Evolutionary conservation across 2,113 vertebrate species (phyloP), one percentile per base, ranked within the genome.

Genomic region (Hemichromis elongatus): DNA sequence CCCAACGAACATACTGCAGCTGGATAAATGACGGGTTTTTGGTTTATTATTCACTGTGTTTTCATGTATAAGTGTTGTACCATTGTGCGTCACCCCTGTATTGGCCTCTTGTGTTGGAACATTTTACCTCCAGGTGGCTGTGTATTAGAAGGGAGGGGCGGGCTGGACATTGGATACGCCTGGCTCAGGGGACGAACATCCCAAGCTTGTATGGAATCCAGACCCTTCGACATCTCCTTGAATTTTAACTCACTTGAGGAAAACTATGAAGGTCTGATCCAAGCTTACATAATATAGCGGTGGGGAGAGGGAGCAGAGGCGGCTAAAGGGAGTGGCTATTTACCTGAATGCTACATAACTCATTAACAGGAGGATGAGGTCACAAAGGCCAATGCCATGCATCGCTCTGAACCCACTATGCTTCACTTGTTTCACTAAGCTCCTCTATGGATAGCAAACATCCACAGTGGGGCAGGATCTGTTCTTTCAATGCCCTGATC

Each of bases 191-290:
- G 75, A 77, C 19, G 42, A 88, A 87, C 82, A 90, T 91, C 82
- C 77, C 73, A 86, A 35, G 82, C 90, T 70, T 35, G 85, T 52
- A 18, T 0, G 70, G 89, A 92, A 93, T 94, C 87, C 75, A 56
- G 18, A 81, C 55, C 84, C 87, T 68, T 77, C 86, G 83, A 84
- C 85, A 82, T 87, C 19, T 68, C 80, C 18, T 90, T 33, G 33
- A 79, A 79, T 92, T 94, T 90, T 83, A 93, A 77, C 78, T 75
- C 26, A 21, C 87, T 83, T 89, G 9, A 52, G 86, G 79, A 81
- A 91, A 89, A 82, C 56, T 21, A 8, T 1, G 1, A 68, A 68
- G n/a, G 83, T 78, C 42, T 37, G 53, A 88, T 70, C 61, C 79
- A 33, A 37, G 26, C 54, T 90, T 84, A 63, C 53, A 77, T 82